Evolutionary conservation across 2,888 invertebrate genomes (phyloP).

Genomic region (Cataglyphis cursor): DNA sequence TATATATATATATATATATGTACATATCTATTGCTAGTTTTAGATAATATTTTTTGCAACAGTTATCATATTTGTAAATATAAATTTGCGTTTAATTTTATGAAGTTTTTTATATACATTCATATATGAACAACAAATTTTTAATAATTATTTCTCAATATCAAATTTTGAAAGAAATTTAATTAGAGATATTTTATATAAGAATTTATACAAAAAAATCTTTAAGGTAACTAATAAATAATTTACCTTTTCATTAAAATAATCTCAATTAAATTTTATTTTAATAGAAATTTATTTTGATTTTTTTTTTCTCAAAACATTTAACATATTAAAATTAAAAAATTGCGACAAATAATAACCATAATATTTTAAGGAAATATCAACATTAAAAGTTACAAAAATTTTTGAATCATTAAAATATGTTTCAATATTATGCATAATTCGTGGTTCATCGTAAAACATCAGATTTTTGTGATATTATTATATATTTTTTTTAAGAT

Average conservation of each 20-base stretch:
- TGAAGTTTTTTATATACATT: not conserved
- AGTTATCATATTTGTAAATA: not conserved
- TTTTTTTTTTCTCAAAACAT: not conserved
- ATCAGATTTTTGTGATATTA: not conserved
- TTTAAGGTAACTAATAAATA: not conserved
- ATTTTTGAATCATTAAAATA: not conserved
- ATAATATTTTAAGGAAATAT: slow-evolving; percentile 1
- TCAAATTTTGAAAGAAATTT: not conserved
- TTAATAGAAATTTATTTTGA: slow-evolving; percentile 15
- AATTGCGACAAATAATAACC: slow-evolving; percentile 11
- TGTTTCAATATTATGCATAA: slow-evolving; percentile 4
- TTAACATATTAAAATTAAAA: not conserved
- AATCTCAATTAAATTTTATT: not conserved
- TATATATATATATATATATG: too few relatives aligned
- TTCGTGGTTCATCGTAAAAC: not conserved
- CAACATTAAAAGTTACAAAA: not conserved
- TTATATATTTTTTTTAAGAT: slow-evolving; percentile 19
- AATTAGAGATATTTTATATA: slow-evolving; percentile 1
- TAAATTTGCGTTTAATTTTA: not conserved
- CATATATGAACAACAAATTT: not conserved
- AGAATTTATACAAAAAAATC: not conserved
- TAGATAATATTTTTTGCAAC: not conserved
- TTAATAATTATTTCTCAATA: not conserved
- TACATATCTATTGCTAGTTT: not conserved
- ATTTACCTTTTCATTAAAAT: not conserved